Evolutionary conservation across 2,888 invertebrate genomes (phyloP).

Genomic region (Parapristionchus giblindavisi): DNA sequence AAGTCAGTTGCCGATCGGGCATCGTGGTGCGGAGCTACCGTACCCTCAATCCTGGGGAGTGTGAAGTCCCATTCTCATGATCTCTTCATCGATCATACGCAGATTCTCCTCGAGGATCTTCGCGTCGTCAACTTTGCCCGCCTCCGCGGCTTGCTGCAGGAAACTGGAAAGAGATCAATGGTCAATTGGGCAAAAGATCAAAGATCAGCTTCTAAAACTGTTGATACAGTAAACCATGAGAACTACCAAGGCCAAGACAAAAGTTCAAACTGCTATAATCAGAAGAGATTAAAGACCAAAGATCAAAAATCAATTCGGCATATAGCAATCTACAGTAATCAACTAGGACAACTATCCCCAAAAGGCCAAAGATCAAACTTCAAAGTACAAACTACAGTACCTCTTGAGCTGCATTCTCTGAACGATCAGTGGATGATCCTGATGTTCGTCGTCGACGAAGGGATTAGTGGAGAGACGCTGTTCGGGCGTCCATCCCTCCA

Average conservation of each 20-base stretch:
- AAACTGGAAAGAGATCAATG: conserved; percentile 11
- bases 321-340: background rate
- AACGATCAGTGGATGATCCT: conserved; percentile 26
- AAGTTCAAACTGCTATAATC: no score
- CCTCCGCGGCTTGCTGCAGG: conserved; percentile 36
- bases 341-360: background rate
- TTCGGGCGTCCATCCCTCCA: conserved; percentile 33
- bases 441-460: conserved; percentile 34
- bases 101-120: conserved; percentile 34
- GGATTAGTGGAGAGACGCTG: conserved; percentile 20
- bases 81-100: conserved; percentile 29
- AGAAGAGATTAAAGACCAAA: no score
- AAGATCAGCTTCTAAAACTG: no score
- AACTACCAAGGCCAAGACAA: background rate
- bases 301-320: no score
- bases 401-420: conserved; percentile 28
- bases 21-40: no score
- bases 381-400: background rate
- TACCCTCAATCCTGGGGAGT: conserved; percentile 27
- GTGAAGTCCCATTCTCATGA: conserved; percentile 25
- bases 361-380: background rate
- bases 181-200: background rate
- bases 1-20: no score
- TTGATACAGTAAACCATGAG: background rate
- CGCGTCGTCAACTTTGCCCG: conserved; percentile 25